phyloP scores from a whole-genome alignment of 2,113 vertebrate species.

The Ploceus nigricollis region DNA sequence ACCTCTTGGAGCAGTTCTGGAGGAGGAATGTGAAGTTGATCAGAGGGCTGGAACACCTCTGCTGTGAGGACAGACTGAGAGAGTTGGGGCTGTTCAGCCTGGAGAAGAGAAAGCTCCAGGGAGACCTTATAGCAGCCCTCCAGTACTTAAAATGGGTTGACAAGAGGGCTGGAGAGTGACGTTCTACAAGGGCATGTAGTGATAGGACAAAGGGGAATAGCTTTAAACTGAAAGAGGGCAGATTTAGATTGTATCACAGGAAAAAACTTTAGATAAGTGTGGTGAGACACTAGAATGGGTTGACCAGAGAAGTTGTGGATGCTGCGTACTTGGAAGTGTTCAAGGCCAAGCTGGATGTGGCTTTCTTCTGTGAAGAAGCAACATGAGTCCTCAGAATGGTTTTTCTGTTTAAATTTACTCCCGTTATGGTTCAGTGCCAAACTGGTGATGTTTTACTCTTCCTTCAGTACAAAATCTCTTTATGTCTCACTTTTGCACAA shows the following conservation, averaged over 20 bases:
- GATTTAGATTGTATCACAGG: background rate
- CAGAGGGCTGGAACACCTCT: background rate
- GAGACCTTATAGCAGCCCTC: background rate
- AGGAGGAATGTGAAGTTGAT: background rate
- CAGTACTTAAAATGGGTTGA: accelerated
- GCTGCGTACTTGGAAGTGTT: background rate
- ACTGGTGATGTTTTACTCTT: background rate
- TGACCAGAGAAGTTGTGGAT: background rate
- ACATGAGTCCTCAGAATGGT: background rate
- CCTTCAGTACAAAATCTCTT: background rate
- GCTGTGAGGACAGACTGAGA: background rate
- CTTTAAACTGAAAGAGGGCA: background rate
- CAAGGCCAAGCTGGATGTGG: background rate
- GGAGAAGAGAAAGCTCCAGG: background rate
- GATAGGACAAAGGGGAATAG: background rate
- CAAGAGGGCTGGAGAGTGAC: background rate
- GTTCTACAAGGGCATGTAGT: background rate
- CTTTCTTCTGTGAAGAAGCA: background rate
- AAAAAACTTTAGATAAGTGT: background rate
- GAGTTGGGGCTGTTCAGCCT: background rate
- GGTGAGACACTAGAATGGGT: background rate
- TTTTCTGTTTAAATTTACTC: background rate
- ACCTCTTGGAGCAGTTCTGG: background rate
- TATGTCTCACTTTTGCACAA: background rate
- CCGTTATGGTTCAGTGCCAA: background rate